Percentiles rank a stretch among this genome's conserved stretches.
Conservation (phyloP, 2,888 invertebrate genomes). For the Acrocyrtus sp. region DNA sequence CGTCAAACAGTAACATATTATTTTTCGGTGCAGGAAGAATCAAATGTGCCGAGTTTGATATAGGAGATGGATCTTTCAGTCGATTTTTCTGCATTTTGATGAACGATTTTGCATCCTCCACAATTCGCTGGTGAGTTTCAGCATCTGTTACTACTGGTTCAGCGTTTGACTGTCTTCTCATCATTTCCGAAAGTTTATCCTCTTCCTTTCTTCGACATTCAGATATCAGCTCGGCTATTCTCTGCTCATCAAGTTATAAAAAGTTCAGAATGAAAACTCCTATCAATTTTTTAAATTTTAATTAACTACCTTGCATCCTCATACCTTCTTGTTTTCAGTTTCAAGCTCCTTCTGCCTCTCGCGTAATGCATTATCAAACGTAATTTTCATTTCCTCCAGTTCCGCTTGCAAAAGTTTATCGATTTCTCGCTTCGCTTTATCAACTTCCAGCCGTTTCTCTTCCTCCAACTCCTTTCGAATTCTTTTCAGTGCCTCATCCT, state of each 20-base stretch:
- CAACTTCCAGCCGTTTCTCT: slow-evolving; percentile 46
- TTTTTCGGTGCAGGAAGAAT: slow-evolving; percentile 32
- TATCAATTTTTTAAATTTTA: not conserved
- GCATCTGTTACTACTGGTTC: too few relatives aligned
- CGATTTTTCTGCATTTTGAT: slow-evolving; percentile 59
- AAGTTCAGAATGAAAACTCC: not conserved
- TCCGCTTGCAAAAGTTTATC: slow-evolving; percentile 64
- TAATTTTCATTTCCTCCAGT: slow-evolving; percentile 72
- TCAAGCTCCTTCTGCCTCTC: slow-evolving; percentile 45
- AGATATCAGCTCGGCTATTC: not conserved
- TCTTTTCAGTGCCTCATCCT: slow-evolving; percentile 47
- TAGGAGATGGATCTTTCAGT: slow-evolving; percentile 35
- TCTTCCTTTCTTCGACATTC: slow-evolving; percentile 19
- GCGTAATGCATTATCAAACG: slow-evolving; percentile 65
- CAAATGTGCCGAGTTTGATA: slow-evolving; percentile 22
- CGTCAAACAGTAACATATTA: slow-evolving; percentile 24
- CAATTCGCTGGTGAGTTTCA: slow-evolving; percentile 45
- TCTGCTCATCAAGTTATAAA: not conserved
- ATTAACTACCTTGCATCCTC: not conserved
- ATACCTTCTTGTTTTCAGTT: slow-evolving; percentile 43
- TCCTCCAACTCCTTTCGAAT: slow-evolving; percentile 44
- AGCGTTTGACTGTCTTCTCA: slow-evolving; percentile 21
- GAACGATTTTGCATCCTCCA: slow-evolving; percentile 60
- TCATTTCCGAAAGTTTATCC: slow-evolving; percentile 3
- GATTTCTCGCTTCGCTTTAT: slow-evolving; percentile 49